Conservation (phyloP, 2,888 invertebrate species). For the Phania funesta region DNA sequence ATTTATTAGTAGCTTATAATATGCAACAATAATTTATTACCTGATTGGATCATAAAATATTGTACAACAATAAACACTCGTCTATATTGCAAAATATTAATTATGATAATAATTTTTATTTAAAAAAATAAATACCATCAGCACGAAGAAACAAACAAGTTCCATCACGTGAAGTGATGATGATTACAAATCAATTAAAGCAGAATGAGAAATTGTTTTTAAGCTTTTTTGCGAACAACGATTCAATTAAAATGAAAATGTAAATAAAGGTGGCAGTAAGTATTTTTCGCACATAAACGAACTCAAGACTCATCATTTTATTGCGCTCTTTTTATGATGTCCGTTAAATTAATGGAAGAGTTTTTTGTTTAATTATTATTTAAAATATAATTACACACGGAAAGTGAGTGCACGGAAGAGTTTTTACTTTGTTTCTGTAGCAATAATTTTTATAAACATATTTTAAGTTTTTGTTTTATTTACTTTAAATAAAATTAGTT, state of each 20-base stretch:
- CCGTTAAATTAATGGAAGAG: background rate
- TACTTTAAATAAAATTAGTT: too few species aligned
- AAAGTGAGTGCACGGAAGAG: background rate
- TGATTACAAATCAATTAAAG: conserved; percentile 43
- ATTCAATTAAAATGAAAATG: conserved; percentile 8
- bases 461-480: too few species aligned
- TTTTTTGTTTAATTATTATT: too few species aligned
- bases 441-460: too few species aligned
- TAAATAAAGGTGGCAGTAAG: conserved; percentile 2
- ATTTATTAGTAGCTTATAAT: background rate
- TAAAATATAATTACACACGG: too few species aligned
- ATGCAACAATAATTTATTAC: conserved; percentile 17
- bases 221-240: background rate
- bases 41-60: conserved; percentile 29
- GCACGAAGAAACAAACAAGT: conserved; percentile 15
- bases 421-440: background rate
- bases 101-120: conserved; percentile 14
- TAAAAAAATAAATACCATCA: background rate
- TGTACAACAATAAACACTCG: conserved; percentile 3
- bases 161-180: conserved; percentile 50
- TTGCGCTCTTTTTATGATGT: background rate
- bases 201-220: background rate
- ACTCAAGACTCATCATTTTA: background rate
- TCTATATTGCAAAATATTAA: conserved; percentile 14
- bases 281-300: background rate